Conservation (phyloP, 2,113 vertebrate genomes). For the Otus sunia region DNA sequence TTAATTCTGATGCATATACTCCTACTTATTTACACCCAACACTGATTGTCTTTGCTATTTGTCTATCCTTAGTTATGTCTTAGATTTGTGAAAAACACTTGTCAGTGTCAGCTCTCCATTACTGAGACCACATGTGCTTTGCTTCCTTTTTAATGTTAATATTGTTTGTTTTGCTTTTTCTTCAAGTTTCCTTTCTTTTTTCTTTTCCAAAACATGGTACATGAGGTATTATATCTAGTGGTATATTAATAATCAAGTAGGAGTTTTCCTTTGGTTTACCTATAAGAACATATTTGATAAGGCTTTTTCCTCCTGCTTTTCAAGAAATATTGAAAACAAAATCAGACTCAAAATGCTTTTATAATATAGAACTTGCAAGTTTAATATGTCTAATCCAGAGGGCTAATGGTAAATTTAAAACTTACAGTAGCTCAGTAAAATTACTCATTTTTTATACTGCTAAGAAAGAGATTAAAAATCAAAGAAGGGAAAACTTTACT, state of each 20-base stretch:
- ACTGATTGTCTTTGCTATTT: not conserved
- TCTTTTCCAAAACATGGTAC: not conserved
- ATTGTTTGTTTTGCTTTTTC: not conserved
- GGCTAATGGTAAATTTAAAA: not conserved
- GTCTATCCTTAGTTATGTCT: not conserved
- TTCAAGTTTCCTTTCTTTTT: not conserved
- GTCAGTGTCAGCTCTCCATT: not conserved
- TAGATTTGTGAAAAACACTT: not conserved
- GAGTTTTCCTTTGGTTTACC: not conserved
- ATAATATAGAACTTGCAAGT: not conserved
- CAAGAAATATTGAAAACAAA: not conserved
- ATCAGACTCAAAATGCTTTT: not conserved
- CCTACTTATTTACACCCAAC: not conserved
- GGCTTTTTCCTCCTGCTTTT: not conserved
- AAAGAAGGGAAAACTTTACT: not conserved
- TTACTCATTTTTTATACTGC: not conserved
- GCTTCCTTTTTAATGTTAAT: not conserved
- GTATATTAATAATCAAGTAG: not conserved
- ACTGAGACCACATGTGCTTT: not conserved
- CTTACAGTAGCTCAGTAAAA: not conserved
- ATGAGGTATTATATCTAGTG: not conserved
- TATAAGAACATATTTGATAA: not conserved
- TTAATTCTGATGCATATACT: not conserved
- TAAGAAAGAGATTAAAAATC: not conserved
- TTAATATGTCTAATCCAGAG: not conserved